phyloP scores from a whole-genome alignment of 2,113 vertebrate genomes.

The Grus americana region DNA sequence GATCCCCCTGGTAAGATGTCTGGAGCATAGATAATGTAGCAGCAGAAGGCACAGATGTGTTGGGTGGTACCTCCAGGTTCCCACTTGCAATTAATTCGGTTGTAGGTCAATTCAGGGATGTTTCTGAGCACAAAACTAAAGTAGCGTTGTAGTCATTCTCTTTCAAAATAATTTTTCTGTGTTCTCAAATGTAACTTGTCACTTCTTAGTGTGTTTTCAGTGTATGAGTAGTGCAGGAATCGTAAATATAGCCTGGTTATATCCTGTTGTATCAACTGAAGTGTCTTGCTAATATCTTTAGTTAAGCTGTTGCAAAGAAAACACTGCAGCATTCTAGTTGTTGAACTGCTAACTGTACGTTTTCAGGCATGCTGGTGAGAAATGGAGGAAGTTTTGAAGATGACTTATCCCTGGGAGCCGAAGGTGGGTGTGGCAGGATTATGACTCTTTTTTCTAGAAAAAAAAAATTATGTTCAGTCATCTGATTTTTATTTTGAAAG shows the following conservation, averaged over 20 bases:
- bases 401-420: conserved; percentile 96
- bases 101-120: neutral
- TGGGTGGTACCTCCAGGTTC: neutral
- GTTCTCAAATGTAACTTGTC: conserved; percentile 2
- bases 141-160: neutral
- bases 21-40: neutral
- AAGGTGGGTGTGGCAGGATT: conserved; percentile 82
- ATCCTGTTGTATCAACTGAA: neutral
- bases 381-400: conserved; percentile 99
- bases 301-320: neutral
- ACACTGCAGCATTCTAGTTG: neutral
- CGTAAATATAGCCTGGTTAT: neutral
- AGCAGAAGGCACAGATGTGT: neutral
- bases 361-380: conserved; percentile 83
- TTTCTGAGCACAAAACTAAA: neutral
- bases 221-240: neutral
- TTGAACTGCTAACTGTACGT: conserved; percentile 26
- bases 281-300: neutral
- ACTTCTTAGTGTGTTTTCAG: neutral
- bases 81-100: neutral
- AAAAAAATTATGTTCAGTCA: neutral
- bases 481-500: conserved; percentile 41
- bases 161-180: neutral
- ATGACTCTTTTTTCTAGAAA: neutral
- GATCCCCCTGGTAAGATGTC: conserved; percentile 23